Evolutionary conservation across 92 coral and sea anemone genomes (phyloP).

Genomic region (Porites evermanni): DNA sequence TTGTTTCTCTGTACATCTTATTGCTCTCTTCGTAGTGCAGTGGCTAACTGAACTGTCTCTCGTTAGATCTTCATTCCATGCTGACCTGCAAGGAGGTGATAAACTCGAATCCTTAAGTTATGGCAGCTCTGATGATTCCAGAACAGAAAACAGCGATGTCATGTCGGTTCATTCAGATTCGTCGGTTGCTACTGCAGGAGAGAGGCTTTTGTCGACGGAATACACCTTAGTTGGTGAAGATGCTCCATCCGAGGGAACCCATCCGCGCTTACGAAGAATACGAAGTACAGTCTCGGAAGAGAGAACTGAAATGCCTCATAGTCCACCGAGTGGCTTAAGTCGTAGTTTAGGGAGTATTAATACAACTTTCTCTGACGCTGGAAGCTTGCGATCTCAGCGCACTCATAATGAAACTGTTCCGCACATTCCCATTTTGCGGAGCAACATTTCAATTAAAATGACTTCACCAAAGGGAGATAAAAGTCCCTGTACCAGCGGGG

Average conservation of each 20-base stretch:
- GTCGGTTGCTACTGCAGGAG: slow-evolving; percentile 10
- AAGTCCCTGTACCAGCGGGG: not conserved
- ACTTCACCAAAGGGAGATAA: slow-evolving; percentile 8
- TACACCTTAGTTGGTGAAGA: slow-evolving; percentile 55
- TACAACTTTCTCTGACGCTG: not conserved
- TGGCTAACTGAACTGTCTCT: not conserved
- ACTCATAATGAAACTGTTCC: not conserved
- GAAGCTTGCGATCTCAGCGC: not conserved
- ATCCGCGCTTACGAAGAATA: not conserved
- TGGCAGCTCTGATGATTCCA: slow-evolving; percentile 54
- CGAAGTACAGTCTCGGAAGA: not conserved
- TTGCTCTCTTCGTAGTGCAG: no score
- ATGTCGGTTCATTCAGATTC: slow-evolving; percentile 43
- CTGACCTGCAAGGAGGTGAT: slow-evolving; percentile 69
- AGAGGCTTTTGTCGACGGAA: slow-evolving; percentile 42
- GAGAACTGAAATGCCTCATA: not conserved
- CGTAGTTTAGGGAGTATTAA: slow-evolving; percentile 40
- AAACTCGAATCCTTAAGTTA: slow-evolving; percentile 50
- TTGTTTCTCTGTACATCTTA: no score
- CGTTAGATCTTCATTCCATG: slow-evolving; percentile 40
- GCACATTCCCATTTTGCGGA: not conserved
- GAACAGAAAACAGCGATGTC: slow-evolving; percentile 53
- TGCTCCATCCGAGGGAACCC: not conserved
- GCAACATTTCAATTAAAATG: not conserved
- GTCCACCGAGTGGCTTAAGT: slow-evolving; percentile 2